Percentiles rank a stretch among this genome's conserved stretches.
Evolutionary conservation across 1,140 invertebrate genomes (phyloP).

Genomic region (Cyclina sinensis): DNA sequence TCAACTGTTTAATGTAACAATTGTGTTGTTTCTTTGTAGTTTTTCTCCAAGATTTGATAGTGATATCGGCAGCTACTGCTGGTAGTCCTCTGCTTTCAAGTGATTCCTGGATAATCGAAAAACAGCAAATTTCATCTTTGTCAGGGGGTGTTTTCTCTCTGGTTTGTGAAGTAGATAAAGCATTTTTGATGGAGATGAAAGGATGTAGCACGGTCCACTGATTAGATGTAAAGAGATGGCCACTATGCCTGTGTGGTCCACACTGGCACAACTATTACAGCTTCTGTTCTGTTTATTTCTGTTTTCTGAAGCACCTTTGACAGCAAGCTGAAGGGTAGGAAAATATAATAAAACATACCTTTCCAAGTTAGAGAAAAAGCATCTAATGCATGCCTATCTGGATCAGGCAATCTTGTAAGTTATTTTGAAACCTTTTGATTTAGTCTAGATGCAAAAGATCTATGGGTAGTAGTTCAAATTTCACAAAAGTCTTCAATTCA

Average conservation of each 20-base stretch:
- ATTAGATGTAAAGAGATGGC: not conserved
- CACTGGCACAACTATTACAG: conserved; percentile 8
- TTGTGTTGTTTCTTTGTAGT: conserved; percentile 32
- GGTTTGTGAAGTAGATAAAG: conserved; percentile 37
- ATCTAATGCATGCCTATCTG: not conserved
- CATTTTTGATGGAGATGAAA: not conserved
- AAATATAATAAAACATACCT: conserved; percentile 23
- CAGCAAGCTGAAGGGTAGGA: conserved; percentile 19
- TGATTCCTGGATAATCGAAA: not conserved
- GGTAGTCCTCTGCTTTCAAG: not conserved
- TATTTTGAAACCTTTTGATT: conserved; percentile 35
- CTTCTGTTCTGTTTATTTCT: conserved; percentile 9
- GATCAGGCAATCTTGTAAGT: conserved; percentile 13
- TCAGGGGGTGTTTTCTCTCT: conserved; percentile 5
- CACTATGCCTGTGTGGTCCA: conserved; percentile 23
- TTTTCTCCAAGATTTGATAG: conserved; percentile 15
- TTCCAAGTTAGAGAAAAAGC: conserved; percentile 36
- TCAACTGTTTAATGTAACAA: conserved; percentile 26
- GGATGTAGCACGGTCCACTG: conserved; percentile 30
- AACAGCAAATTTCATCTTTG: conserved; percentile 29
- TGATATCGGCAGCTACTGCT: not conserved
- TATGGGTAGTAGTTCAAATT: not conserved
- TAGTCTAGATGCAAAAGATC: conserved; percentile 36
- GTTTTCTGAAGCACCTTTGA: conserved; percentile 9
- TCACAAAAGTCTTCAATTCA: too few relatives aligned